These are phyloP conservation scores for Lathamus discolor DNA, from an alignment of 2,113 vertebrate genomes.

Conservation along the genomic window DNA sequence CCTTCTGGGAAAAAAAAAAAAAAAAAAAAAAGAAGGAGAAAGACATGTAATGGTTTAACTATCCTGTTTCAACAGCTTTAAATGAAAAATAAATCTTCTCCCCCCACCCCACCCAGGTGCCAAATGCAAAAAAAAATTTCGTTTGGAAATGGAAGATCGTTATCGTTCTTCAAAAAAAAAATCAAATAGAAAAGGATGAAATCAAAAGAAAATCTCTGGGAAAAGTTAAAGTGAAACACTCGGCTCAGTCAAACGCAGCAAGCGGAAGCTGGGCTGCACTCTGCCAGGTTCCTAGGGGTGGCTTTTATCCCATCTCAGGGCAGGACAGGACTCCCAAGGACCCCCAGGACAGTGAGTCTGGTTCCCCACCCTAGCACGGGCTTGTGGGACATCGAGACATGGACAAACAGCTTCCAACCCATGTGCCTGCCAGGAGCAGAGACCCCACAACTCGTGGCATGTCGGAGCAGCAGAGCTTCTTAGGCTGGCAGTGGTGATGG, in stretches of 20 bases:
- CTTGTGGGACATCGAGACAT: accelerated
- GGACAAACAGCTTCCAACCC: not conserved
- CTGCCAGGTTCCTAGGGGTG: not conserved
- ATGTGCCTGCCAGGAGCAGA: not conserved
- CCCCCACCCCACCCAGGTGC: not conserved
- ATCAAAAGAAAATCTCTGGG: slow-evolving; percentile 44
- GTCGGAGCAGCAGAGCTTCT: not conserved
- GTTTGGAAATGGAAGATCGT: slow-evolving; percentile 39
- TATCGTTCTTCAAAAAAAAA: not conserved
- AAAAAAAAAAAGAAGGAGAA: not conserved
- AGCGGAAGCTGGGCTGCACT: not conserved
- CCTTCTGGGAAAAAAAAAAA: accelerated
- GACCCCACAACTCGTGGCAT: not conserved
- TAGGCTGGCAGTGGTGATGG: accelerated
- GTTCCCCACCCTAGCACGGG: not conserved
- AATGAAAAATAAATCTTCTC: slow-evolving; percentile 34
- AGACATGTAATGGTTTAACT: not conserved
- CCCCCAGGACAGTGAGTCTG: not conserved
- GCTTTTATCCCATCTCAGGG: not conserved
- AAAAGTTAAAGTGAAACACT: slow-evolving; percentile 24
- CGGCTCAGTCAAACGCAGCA: accelerated
- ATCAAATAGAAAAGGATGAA: not conserved
- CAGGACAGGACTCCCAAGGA: not conserved
- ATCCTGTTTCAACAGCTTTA: slow-evolving; percentile 32
- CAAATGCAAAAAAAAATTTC: slow-evolving; percentile 56